Conservation (phyloP, 2,888 invertebrate species). For the Byasa hedistus region DNA sequence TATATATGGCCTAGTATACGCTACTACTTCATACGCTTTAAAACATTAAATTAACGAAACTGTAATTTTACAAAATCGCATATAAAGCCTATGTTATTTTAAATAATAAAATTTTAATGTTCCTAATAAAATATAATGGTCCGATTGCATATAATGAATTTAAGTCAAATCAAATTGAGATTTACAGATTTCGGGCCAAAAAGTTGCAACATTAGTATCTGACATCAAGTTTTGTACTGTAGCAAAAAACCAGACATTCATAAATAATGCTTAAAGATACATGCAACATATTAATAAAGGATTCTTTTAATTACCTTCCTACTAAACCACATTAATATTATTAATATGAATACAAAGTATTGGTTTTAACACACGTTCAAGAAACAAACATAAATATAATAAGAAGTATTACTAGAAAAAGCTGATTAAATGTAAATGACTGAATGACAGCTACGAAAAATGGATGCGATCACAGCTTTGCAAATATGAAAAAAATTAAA, state of each 20-base stretch:
- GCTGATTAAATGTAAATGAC: too few species aligned
- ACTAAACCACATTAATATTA: too few species aligned
- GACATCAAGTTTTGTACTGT: conserved; percentile 6
- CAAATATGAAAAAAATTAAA: too few species aligned
- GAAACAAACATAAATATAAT: too few species aligned
- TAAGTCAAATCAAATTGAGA: not conserved
- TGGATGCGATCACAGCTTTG: too few species aligned
- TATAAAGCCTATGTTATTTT: not conserved
- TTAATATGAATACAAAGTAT: too few species aligned
- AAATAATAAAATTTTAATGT: not conserved
- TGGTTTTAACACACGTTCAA: too few species aligned
- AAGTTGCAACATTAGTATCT: not conserved
- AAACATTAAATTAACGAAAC: not conserved
- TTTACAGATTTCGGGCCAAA: not conserved
- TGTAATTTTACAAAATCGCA: not conserved
- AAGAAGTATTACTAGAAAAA: too few species aligned
- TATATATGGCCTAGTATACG: too few species aligned
- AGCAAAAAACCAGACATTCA: conserved; percentile 1
- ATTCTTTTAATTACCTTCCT: not conserved
- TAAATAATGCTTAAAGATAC: conserved; percentile 1
- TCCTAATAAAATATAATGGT: not conserved
- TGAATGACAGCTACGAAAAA: too few species aligned
- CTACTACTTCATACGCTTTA: too few species aligned
- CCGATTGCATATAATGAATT: not conserved
- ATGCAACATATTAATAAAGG: not conserved